A percentile compares a stretch with the other conserved stretches of the same genome.
These are phyloP conservation scores for Bhutanitis thaidina DNA, from an alignment of 2,888 invertebrate species.

Conservation along the genomic window DNA sequence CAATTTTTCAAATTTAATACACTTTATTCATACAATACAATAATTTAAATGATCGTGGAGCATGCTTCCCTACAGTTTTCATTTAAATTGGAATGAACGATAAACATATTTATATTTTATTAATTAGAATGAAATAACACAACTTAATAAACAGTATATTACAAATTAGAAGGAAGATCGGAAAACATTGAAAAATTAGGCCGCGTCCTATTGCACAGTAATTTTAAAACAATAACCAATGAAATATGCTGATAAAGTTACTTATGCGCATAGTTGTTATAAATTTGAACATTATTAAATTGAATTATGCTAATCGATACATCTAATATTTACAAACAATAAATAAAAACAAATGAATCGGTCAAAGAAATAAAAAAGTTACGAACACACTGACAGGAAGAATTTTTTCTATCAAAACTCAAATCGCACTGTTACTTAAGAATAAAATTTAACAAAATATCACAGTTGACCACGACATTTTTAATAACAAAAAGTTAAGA, in stretches of 20 bases:
- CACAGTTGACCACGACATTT: conserved; percentile 77
- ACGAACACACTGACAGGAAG: conserved; percentile 42
- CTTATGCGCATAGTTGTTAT: conserved; percentile 31
- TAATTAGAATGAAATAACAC: conserved; percentile 72
- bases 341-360: conserved; percentile 73
- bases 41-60: conserved; percentile 78
- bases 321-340: conserved; percentile 75
- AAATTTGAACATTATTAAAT: conserved; percentile 55
- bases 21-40: conserved; percentile 77
- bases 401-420: conserved; percentile 49
- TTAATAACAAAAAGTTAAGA: conserved; percentile 50
- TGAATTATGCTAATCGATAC: conserved; percentile 49
- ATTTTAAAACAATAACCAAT: conserved; percentile 37
- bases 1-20: conserved; percentile 76
- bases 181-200: conserved; percentile 45
- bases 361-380: conserved; percentile 44
- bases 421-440: conserved; percentile 61
- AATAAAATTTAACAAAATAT: conserved; percentile 79
- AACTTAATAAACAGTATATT: conserved; percentile 66
- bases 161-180: conserved; percentile 48
- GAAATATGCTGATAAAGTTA: conserved; percentile 18
- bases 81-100: conserved; percentile 79
- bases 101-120: conserved; percentile 73
- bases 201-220: conserved; percentile 72
- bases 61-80: conserved; percentile 71